These are phyloP conservation scores for Frankliniella intonsa DNA, from an alignment of 2,888 invertebrate species.

Conservation along the genomic window DNA sequence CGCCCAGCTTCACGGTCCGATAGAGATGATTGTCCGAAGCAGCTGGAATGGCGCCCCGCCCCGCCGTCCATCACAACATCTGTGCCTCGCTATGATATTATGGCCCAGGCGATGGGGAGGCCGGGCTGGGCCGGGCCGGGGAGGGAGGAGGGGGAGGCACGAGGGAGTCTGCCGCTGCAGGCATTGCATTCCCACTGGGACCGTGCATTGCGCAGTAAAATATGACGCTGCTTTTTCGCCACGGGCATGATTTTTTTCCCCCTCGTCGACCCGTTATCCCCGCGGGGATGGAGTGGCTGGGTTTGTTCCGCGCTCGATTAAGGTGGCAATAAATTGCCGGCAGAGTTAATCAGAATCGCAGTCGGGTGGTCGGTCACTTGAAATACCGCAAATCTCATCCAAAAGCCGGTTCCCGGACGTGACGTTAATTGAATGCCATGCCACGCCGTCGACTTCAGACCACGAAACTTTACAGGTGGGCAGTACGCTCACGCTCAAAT, in stretches of 20 bases:
- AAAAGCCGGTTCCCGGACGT: background rate
- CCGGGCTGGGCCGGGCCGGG: background rate
- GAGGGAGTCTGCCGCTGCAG: background rate
- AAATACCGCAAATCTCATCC: background rate
- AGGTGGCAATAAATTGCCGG: no score
- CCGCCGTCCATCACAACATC: conserved; percentile 16
- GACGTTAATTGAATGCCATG: background rate
- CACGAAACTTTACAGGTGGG: background rate
- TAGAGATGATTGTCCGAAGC: no score
- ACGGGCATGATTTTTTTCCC: background rate
- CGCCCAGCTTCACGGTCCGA: no score
- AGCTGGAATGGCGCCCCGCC: background rate
- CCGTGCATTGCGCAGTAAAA: background rate
- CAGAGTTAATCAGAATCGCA: background rate
- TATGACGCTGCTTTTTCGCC: background rate
- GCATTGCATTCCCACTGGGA: background rate
- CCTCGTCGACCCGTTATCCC: background rate
- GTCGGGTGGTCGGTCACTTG: no score
- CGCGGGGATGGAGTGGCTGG: background rate
- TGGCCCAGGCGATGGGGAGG: background rate
- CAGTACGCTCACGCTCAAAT: no score
- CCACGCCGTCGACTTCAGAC: background rate
- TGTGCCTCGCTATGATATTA: background rate
- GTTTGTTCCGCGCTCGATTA: no score
- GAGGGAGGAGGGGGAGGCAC: background rate